Conservation (phyloP, 2,113 vertebrate species). For the Picathartes gymnocephalus region DNA sequence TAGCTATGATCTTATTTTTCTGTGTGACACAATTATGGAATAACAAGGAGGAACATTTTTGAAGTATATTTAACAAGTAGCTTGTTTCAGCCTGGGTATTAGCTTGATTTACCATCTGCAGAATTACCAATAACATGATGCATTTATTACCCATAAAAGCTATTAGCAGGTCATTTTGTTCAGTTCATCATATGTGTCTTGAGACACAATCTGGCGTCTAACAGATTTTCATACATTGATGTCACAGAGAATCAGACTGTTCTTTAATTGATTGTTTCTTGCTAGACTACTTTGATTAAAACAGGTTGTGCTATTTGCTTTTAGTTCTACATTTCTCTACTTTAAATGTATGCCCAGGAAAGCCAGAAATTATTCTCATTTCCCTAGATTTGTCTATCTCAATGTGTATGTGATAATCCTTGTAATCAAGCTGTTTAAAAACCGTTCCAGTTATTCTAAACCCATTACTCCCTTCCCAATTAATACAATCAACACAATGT, state of each 20-base stretch:
- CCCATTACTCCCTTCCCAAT: conserved; percentile 63
- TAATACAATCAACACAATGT: conserved; percentile 70
- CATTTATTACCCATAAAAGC: conserved; percentile 89
- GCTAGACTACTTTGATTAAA: conserved; percentile 86
- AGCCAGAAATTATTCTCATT: conserved; percentile 73
- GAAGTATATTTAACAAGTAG: conserved; percentile 83
- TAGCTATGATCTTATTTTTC: conserved; percentile 68
- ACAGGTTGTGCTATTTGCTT: conserved; percentile 80
- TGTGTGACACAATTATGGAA: conserved; percentile 65
- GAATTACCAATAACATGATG: conserved; percentile 88
- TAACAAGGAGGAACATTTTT: conserved; percentile 72
- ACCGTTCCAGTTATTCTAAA: conserved; percentile 63
- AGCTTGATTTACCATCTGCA: conserved; percentile 87
- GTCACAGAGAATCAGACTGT: conserved; percentile 85
- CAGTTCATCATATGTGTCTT: conserved; percentile 88
- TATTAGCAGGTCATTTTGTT: conserved; percentile 89
- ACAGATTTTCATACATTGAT: conserved; percentile 88
- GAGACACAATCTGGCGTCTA: conserved; percentile 89
- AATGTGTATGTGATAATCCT: conserved; percentile 66
- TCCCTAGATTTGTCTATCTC: conserved; percentile 70
- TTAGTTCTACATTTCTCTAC: conserved; percentile 75
- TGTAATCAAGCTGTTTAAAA: conserved; percentile 69
- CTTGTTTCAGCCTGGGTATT: conserved; percentile 81
- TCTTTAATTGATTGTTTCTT: conserved; percentile 89
- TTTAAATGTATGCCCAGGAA: conserved; percentile 69